phyloP scores from a whole-genome alignment of 2,888 invertebrate species.

The Thalpophila matura region DNA sequence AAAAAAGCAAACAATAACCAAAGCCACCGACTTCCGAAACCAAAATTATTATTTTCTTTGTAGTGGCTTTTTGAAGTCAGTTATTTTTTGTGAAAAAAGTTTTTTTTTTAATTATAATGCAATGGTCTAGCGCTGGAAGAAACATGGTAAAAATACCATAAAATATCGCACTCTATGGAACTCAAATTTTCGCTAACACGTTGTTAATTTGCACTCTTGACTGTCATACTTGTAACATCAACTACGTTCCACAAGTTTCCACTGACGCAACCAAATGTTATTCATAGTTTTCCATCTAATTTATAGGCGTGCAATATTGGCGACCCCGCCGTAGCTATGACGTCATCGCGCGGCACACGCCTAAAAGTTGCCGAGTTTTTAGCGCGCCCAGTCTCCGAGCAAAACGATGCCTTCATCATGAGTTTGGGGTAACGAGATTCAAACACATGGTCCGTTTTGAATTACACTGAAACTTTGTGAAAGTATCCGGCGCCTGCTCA shows the following conservation, averaged over 20 bases:
- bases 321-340: conserved; percentile 4
- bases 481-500: conserved; percentile 33
- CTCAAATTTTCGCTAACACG: not conserved
- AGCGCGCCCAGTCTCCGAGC: conserved; percentile 28
- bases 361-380: conserved; percentile 51
- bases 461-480: conserved; percentile 61
- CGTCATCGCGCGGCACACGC: conserved; percentile 32
- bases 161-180: not conserved
- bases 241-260: not conserved
- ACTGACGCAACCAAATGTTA: conserved; percentile 22
- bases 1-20: too few species aligned
- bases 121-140: not conserved
- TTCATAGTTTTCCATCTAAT: conserved; percentile 39
- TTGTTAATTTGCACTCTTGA: not conserved
- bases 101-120: conserved; percentile 5
- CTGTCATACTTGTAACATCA: conserved; percentile 2
- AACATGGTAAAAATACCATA: not conserved
- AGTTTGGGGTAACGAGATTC: conserved; percentile 66
- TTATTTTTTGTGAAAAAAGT: too few species aligned
- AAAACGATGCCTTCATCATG: conserved; percentile 70
- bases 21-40: too few species aligned
- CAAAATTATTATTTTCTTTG: too few species aligned
- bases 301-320: conserved; percentile 17
- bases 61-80: too few species aligned
- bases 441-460: conserved; percentile 52